Evolutionary conservation across 2,113 vertebrate genomes (phyloP).

Genomic region (Bostrychus sinensis): DNA sequence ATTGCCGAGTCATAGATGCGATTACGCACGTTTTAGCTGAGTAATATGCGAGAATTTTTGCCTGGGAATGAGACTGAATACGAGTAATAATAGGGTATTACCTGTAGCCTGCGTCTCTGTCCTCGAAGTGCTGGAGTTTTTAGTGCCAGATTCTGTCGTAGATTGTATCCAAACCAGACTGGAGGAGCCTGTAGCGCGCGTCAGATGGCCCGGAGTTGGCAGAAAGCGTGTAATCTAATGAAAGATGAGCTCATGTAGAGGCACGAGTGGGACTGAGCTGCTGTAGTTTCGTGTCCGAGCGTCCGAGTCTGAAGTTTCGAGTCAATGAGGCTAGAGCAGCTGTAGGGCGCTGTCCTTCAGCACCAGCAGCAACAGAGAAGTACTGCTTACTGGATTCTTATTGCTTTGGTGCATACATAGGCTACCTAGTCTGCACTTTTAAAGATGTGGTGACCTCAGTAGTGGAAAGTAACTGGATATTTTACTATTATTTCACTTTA

Average conservation of each 20-base stretch:
- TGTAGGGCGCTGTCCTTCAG: conserved; percentile 79
- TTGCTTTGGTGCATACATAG: too few relatives aligned
- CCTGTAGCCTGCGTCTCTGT: conserved; percentile 43
- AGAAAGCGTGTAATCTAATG: not conserved
- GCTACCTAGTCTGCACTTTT: too few relatives aligned
- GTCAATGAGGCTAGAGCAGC: conserved; percentile 16
- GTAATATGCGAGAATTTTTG: not conserved
- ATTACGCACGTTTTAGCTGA: not conserved
- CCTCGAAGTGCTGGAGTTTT: too few relatives aligned
- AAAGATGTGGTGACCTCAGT: too few relatives aligned
- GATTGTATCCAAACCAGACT: not conserved
- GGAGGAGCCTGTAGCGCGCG: not conserved
- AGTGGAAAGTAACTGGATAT: too few relatives aligned
- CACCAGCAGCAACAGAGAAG: conserved; percentile 40
- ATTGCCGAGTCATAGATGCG: not conserved
- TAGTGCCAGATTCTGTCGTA: not conserved
- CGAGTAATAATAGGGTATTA: conserved; percentile 9
- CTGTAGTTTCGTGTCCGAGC: conserved; percentile 6
- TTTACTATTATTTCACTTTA: too few relatives aligned
- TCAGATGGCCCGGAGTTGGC: not conserved
- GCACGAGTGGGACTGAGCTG: not conserved
- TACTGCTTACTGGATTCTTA: too few relatives aligned
- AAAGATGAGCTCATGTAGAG: not conserved
- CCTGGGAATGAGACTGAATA: not conserved
- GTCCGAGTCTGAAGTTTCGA: conserved; percentile 9